Percentiles rank a stretch among this genome's conserved stretches.
Conservation (phyloP, 1,140 invertebrate genomes). For the Vollenhovia emeryi region DNA sequence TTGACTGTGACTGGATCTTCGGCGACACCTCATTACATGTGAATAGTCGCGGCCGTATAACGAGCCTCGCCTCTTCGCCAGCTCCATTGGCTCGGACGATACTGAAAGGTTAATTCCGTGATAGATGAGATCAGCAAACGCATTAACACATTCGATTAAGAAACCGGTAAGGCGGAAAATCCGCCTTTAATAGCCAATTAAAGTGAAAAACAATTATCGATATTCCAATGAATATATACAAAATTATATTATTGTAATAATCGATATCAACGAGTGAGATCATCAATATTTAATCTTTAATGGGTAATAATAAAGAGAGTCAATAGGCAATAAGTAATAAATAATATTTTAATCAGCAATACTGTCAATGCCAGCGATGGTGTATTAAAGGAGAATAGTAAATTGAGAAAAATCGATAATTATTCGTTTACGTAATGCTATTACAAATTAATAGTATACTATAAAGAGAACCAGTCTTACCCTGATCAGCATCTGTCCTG, state of each 20-base stretch:
- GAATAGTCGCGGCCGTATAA: conserved; percentile 96
- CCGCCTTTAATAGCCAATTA: neutral
- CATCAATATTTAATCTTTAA: neutral
- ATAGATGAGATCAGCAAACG: neutral
- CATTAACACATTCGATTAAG: neutral
- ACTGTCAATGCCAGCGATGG: neutral
- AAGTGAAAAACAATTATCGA: neutral
- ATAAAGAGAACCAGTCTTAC: conserved; percentile 86
- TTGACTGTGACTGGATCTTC: conserved; percentile 73
- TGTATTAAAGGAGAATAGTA: neutral
- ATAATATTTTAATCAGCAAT: neutral
- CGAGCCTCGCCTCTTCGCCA: conserved; percentile 95
- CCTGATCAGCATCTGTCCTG: conserved; percentile 98
- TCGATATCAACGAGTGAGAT: neutral
- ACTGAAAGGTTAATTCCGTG: conserved; percentile 88
- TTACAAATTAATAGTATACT: neutral
- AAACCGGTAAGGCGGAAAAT: conserved; percentile 29
- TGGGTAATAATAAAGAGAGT: neutral
- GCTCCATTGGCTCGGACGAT: conserved; percentile 97
- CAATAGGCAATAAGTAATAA: neutral
- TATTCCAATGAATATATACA: neutral
- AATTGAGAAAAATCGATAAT: neutral
- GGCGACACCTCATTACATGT: conserved; percentile 89
- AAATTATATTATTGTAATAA: neutral
- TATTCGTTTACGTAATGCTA: neutral